Evolutionary conservation across 2,113 vertebrate genomes (phyloP), one percentile per base, ranked within the genome.

Genomic region (Propithecus coquereli): DNA sequence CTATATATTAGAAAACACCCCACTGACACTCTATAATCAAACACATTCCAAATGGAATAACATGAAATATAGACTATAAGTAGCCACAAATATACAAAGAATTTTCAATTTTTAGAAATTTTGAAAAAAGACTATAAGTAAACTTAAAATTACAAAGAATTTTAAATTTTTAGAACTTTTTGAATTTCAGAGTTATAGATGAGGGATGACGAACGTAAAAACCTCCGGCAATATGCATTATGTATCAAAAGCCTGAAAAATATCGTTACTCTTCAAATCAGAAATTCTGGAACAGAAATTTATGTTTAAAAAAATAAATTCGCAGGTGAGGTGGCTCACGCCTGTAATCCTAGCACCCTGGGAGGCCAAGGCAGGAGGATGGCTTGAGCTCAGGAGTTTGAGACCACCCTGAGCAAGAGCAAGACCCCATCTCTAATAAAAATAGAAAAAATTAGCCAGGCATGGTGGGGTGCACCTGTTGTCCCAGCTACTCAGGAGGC

Each of bases 231-330:
- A 47, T 82, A 61, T 82, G n/a, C 50, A 37, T 70, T 88, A 77
- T 83, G 50, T 8, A 25, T 74, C 47, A 91, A 92, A 91, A 94
- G 80, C 27, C 76, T 90, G n/a, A 93, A 90, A 94, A 93, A 76
- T 13, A 65, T 59, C 66, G 9, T 66, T 88, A 79, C 11, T 27
- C n/a, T 54, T 47, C 65, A 73, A 83, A 84, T 79, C 57, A 85
- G 47, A 85, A 89, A 83, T 93, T 93, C 70, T 87, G 12, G 16
- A 52, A 23, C 8, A 97, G 34, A 37, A 57, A 90, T 87, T 65
- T 70, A 59, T 83, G 88, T 57, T 82, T 73, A 32, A 93, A 90
- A 77, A 89, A 40, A 47, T 14, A 87, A 59, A 52, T 57, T 18
- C 14, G 20, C 18, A 6, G 22, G 57, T 6, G 0, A 7, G 22